These are phyloP conservation scores for Pristis pectinata DNA, from an alignment of 2,797 vertebrate species.

Conservation along the genomic window DNA sequence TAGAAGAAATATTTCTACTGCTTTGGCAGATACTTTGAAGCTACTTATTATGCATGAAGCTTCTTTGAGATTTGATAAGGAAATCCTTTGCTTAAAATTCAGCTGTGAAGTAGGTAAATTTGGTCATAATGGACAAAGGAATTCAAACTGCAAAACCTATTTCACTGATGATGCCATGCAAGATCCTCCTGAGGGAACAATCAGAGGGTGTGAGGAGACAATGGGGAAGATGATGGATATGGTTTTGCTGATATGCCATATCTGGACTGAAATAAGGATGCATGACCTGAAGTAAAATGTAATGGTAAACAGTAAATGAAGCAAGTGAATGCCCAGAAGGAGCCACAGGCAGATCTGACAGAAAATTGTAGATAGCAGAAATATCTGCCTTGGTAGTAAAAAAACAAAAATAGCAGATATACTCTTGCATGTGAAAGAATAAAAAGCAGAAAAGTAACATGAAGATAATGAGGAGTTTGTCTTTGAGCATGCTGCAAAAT, in stretches of 20 bases:
- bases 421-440: too few relatives aligned
- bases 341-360: neutral
- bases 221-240: neutral
- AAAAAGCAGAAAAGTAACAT: neutral
- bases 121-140: neutral
- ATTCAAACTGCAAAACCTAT: neutral
- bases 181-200: neutral
- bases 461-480: neutral
- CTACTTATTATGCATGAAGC: neutral
- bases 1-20: neutral
- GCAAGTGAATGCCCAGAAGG: neutral
- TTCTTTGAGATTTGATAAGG: constrained; percentile 3
- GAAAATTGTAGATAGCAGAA: neutral
- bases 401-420: neutral
- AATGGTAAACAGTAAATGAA: neutral
- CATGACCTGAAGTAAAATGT: neutral
- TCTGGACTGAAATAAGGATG: neutral
- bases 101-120: neutral
- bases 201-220: neutral
- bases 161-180: neutral
- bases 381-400: neutral
- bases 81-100: neutral
- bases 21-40: neutral
- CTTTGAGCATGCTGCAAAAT: neutral
- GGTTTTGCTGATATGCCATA: too few relatives aligned